Evolutionary conservation across 1,140 invertebrate species (phyloP), one percentile per base, ranked within the genome.

Genomic region (Drosophila bocki): DNA sequence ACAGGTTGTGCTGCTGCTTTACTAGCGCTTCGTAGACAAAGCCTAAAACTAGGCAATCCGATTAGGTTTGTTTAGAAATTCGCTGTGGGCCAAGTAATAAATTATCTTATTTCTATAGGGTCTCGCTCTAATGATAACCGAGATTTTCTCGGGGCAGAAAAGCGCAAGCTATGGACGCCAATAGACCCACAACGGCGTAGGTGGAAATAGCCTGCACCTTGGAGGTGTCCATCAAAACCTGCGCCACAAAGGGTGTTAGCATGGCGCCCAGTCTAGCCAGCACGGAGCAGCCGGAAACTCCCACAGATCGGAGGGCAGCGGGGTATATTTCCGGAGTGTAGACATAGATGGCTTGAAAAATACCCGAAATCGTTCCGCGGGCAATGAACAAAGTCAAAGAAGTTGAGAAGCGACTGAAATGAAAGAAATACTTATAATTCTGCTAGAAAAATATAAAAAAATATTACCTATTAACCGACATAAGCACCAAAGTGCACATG

Each of bases 271-370:
- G 93, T 45, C 97, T 93, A 12, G 97, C 96, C 95, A 97, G 95
- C 6, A 95, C 95, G 74, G 95, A 96, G 78, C 96, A 97, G 2
- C 96, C 95, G 7, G 96, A 96, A 8, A 98, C 94, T 1, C 97
- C 97, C 37, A 97, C 94, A n/a, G 96, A 95, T 78, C 97, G 91
- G 65, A 97, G 94, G n/a, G 70, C 45, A 2, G 70, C 78, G 29
- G 87, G 87, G 71, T 82, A 88, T 61, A 98, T 97, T 95, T 99
- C 98, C 26, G 98, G 97, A 15, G 98, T 99, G 84, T 99, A 99
- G 15, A 99, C 97, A 91, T 99, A 99, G 0, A 97, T 97, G 15
- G 97, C 97, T 95, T 98, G 98, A 91, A 99, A 99, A 6, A 98
- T 96, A 3, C 98, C 97, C 33, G 97, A 98, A 72, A 99, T 98